A percentile compares a stretch with the other conserved stretches of the same genome.
Conservation (phyloP, 1,140 invertebrate genomes). For the Aphaenogaster rudis region DNA sequence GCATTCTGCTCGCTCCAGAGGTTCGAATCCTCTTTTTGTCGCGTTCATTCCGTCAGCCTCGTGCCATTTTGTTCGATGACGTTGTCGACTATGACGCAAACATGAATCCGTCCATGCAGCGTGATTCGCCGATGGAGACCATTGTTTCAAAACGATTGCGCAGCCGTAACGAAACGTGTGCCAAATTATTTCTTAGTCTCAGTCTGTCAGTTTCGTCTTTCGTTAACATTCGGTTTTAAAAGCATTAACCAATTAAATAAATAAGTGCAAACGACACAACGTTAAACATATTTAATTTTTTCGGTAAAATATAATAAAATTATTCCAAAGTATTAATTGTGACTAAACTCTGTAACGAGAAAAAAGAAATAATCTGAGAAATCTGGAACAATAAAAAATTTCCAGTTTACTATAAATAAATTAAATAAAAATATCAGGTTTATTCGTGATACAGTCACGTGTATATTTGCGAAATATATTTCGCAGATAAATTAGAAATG, state of each 20-base stretch:
- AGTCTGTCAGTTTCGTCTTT: not conserved
- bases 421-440: not conserved
- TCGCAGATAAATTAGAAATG: slow-evolving; percentile 8
- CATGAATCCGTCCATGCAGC: not conserved
- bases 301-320: not conserved
- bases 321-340: slow-evolving; percentile 3
- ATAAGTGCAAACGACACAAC: not conserved
- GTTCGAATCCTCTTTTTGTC: slow-evolving; percentile 73
- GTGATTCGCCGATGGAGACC: slow-evolving; percentile 35
- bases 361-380: not conserved
- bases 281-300: not conserved
- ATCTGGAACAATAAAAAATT: not conserved
- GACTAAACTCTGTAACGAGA: not conserved
- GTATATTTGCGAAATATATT: not conserved
- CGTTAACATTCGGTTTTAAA: not conserved
- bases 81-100: slow-evolving; percentile 19
- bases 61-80: slow-evolving; percentile 78
- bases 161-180: slow-evolving; percentile 14
- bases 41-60: slow-evolving; percentile 71
- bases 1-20: slow-evolving; percentile 68
- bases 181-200: slow-evolving; percentile 25
- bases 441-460: not conserved
- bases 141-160: slow-evolving; percentile 58
- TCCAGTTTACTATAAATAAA: not conserved
- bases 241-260: not conserved